phyloP scores from a whole-genome alignment of 1,140 invertebrate genomes.

The Bombus confusus region DNA sequence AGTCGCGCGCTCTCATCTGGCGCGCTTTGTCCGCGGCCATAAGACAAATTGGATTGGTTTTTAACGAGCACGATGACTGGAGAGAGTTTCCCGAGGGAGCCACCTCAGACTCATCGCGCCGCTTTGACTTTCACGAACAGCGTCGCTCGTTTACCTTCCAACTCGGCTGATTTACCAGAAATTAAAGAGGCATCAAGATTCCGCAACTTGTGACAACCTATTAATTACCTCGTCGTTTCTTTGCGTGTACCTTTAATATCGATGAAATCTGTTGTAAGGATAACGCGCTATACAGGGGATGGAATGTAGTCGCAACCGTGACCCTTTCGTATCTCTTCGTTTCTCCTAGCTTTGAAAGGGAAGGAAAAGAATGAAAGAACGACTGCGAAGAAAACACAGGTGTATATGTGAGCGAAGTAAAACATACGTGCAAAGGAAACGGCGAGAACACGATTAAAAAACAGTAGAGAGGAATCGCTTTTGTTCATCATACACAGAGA shows the following conservation, averaged over 20 bases:
- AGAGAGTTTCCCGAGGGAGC: neutral
- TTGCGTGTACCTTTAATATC: neutral
- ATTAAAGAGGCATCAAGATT: slow-evolving; percentile 49
- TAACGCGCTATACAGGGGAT: too few relatives aligned
- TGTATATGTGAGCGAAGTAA: too few relatives aligned
- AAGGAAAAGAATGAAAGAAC: neutral
- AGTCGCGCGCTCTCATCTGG: slow-evolving; percentile 18
- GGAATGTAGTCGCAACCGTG: too few relatives aligned
- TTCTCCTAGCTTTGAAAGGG: too few relatives aligned
- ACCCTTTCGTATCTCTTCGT: too few relatives aligned
- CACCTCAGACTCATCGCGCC: neutral
- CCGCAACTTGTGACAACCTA: neutral
- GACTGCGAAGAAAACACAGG: too few relatives aligned
- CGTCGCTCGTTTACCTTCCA: slow-evolving; percentile 36
- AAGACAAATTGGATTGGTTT: slow-evolving; percentile 67
- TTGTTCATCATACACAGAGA: neutral
- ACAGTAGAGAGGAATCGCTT: neutral
- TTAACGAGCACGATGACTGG: slow-evolving; percentile 60
- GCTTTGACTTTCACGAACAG: neutral
- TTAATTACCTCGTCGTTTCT: slow-evolving; percentile 21
- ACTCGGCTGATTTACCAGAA: slow-evolving; percentile 41
- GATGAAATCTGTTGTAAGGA: neutral
- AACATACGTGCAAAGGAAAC: too few relatives aligned
- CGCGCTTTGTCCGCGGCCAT: slow-evolving; percentile 25
- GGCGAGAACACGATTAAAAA: neutral